Base-by-base conservation (phyloP, 2,888 invertebrate species). In the Tortrix viridana region DNA sequence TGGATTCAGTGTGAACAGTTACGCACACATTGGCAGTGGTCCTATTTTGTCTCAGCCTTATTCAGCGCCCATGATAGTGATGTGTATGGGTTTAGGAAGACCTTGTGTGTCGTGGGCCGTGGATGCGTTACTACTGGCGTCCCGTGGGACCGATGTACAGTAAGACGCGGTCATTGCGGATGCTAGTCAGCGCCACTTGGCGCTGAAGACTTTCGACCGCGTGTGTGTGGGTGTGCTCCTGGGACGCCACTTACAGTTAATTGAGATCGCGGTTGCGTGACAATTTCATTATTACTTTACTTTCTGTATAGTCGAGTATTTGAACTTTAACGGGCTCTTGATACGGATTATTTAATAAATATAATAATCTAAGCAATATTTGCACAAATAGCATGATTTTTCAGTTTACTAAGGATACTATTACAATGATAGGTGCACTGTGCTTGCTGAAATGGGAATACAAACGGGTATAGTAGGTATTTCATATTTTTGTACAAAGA, bases 111-210 rank as follows among this genome's bases (percentile, higher is more conserved):
- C 32, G 12, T 32, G 32, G 32, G 32, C 32, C 3, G 7, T 32
- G 12, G 32, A 12, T 32, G 12, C 32, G 32, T 85, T 82, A 89
- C 85, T 85, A 86, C 83, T 81, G 76, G 80, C 84, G 85, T 89
- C 91, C 90, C 89, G 87, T 81, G 89, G 82, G 89, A 88, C 83
- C 84, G 81, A 86, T 80, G 88, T 80, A 85, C 74, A 74, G 73
- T 70, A 72, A 75, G 75, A 77, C 80, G 80, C 80, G 83, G 84
- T 83, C 74, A 77, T 82, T 84, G 80, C 85, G 84, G 87, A 88
- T 87, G 85, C 85, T 77, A 78, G 80, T 79, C 80, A 80, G 81
- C 77, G 85, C 85, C 76, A 78, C 80, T 79, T 80, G 80, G 81
- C 77, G 75, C 74, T 77, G 70, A 73, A 73, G 71, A 71, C 81